Percentiles rank a stretch among this genome's conserved stretches.
phyloP scores from a whole-genome alignment of 2,888 invertebrate genomes.

The Omphaloscelis lunosa region DNA sequence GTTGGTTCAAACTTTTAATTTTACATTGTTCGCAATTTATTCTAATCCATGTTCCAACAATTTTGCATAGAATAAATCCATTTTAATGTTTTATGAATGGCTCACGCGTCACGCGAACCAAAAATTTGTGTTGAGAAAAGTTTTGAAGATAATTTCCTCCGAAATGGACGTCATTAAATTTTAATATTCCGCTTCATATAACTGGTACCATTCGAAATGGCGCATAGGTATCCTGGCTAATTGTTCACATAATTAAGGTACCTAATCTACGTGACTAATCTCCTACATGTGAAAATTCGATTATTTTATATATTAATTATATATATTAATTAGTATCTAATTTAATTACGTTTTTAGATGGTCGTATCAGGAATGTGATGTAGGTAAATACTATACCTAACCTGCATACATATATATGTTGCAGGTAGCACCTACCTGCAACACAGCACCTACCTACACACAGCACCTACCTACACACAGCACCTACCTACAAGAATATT shows the following conservation, averaged over 20 bases:
- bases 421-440: too few species aligned
- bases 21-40: not conserved
- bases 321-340: not conserved
- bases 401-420: too few species aligned
- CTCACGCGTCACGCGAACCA: constrained; percentile 31
- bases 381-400: too few species aligned
- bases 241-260: constrained; percentile 3
- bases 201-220: constrained; percentile 6
- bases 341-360: constrained; percentile 5
- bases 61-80: constrained; percentile 7
- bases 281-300: not conserved
- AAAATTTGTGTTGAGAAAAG: constrained; percentile 33
- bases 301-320: too few species aligned
- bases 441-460: too few species aligned
- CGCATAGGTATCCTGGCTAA: too few species aligned
- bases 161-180: constrained; percentile 14
- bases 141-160: constrained; percentile 27
- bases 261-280: not conserved
- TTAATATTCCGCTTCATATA: constrained; percentile 9
- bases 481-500: not conserved
- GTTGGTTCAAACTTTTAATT: not conserved
- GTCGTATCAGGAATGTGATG: not conserved
- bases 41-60: not conserved
- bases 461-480: not conserved
- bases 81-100: constrained; percentile 26